Base-by-base conservation (phyloP, 1,140 invertebrate genomes). In the Leptopilina boulardi region DNA sequence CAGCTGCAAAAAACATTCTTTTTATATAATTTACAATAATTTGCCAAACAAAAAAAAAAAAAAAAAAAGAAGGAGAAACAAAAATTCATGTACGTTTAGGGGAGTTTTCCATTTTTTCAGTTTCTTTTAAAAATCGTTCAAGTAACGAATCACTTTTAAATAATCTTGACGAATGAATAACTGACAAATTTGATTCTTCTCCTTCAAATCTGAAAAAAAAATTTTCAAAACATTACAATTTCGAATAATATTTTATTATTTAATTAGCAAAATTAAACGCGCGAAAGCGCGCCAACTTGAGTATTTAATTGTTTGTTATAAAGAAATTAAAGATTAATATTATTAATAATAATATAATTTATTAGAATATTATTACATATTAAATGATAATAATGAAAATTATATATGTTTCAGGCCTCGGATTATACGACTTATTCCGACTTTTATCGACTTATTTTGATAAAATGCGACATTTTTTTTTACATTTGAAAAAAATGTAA, bases 1-100 rank as follows among this genome's bases (percentile, higher is more conserved):
- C 80, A 74, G 87, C 88, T 89, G 54, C 8, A 66, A 66, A 6
- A 3, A 42, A 42, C 38, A 41, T 10, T 5, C 10, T 41, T 47
- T 47, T n/a, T 1, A 47, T 1, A 47, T 9, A 47, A 47, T 2
- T 47, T 47, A 5, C 38, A 41, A 41, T 47, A 47, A 47, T 47
- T n/a, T 47, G 13, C 3, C 3, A 15, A 47, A 47, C 5, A 11
- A 47, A 47, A 44, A 44, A 44, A 38, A 8, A 38, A 15, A 44
- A 9, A n/a, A 15, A 10, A 44, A 44, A 15, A 3, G 41, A 42
- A 42, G 13, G 13, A 42, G 9, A 42, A 8, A 42, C 4, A 15
- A 13, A n/a, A 18, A 8, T 51, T n/a, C n/a, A 66, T 23, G 26
- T 23, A 66, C 59, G 59, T 66, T 34, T 23, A 30, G 21, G 15